These are phyloP conservation scores for Hormaphis cornu DNA, from an alignment of 1,140 invertebrate species.

Conservation along the genomic window DNA sequence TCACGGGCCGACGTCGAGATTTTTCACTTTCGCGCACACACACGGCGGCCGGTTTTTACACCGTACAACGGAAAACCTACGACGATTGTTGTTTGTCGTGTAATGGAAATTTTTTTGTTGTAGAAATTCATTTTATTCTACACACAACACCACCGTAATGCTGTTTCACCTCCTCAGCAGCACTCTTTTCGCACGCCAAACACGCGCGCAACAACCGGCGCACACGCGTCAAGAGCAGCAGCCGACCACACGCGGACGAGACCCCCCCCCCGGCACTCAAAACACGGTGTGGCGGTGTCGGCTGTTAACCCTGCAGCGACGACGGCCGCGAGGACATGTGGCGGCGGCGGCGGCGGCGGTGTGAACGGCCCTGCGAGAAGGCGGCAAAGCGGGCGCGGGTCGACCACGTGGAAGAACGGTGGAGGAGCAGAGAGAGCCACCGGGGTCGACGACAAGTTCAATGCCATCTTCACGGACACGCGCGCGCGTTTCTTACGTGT, in stretches of 20 bases:
- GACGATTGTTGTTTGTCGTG: too few species aligned
- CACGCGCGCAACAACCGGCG: not conserved
- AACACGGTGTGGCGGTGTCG: not conserved
- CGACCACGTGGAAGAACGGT: not conserved
- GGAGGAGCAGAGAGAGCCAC: not conserved
- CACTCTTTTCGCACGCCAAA: too few species aligned
- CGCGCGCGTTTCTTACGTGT: conserved; percentile 11
- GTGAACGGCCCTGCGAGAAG: conserved; percentile 25
- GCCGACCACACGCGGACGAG: not conserved
- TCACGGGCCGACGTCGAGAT: not conserved
- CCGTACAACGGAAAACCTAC: not conserved
- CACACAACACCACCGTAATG: too few species aligned
- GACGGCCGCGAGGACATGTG: conserved; percentile 5
- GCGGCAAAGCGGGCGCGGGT: not conserved
- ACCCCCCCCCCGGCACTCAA: not conserved
- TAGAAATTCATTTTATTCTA: too few species aligned
- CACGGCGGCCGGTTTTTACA: not conserved
- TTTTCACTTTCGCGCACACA: not conserved
- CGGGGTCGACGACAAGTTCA: conserved; percentile 32
- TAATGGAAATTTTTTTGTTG: too few species aligned
- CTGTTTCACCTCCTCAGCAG: too few species aligned
- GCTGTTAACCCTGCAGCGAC: conserved; percentile 29
- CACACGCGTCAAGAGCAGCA: not conserved
- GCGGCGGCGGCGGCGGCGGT: conserved; percentile 6
- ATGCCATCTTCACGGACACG: conserved; percentile 30